phyloP scores from a whole-genome alignment of 1,140 invertebrate genomes.

The Zaprionus kolodkinae region DNA sequence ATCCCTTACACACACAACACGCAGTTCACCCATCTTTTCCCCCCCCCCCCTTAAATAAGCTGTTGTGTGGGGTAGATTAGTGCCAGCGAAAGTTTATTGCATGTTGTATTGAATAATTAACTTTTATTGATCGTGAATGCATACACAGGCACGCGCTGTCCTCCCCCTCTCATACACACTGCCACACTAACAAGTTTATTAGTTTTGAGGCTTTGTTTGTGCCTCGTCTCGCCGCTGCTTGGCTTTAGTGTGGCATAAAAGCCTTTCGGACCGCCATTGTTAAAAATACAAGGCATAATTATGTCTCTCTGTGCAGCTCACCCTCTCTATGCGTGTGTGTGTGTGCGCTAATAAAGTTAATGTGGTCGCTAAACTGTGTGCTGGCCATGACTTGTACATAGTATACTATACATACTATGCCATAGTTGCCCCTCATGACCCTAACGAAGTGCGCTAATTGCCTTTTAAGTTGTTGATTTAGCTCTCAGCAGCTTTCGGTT shows the following conservation, averaged over 20 bases:
- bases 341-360: slow-evolving; percentile 75
- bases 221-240: not conserved
- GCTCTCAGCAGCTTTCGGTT: slow-evolving; percentile 51
- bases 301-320: slow-evolving; percentile 7
- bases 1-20: slow-evolving; percentile 1
- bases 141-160: not conserved
- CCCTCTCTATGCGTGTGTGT: not conserved
- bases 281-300: slow-evolving; percentile 64
- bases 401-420: too few relatives aligned
- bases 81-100: slow-evolving; percentile 66
- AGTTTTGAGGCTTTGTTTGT: slow-evolving; percentile 68
- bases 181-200: slow-evolving; percentile 63
- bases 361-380: slow-evolving; percentile 62
- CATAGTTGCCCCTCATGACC: slow-evolving; percentile 54
- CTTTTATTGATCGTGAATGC: slow-evolving; percentile 76
- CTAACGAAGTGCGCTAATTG: slow-evolving; percentile 69
- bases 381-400: slow-evolving; percentile 63
- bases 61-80: slow-evolving; percentile 59
- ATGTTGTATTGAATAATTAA: slow-evolving; percentile 78
- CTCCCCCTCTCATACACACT: not conserved
- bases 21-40: not conserved
- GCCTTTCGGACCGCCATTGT: slow-evolving; percentile 60
- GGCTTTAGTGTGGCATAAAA: slow-evolving; percentile 53
- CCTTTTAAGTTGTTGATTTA: slow-evolving; percentile 75
- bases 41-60: slow-evolving; percentile 53